Evolutionary conservation across 2,888 invertebrate species (phyloP).

Genomic region (Dolichomitus sp.): DNA sequence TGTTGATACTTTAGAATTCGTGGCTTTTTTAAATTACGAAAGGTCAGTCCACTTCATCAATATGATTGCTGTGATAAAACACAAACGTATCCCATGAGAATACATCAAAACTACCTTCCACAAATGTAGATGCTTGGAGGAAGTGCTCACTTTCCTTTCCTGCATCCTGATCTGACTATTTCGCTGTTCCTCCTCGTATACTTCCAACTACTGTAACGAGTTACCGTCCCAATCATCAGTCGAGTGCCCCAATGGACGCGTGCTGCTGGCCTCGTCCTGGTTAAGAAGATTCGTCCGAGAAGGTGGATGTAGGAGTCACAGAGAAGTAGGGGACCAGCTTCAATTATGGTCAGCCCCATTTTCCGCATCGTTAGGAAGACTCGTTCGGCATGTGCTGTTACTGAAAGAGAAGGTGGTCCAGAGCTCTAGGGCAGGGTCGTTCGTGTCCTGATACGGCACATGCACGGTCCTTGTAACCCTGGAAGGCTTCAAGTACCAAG

Average conservation of each 20-base stretch:
- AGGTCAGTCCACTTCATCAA: neutral
- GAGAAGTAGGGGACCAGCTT: slow-evolving; percentile 42
- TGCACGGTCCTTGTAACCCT: slow-evolving; percentile 46
- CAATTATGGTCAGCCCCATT: slow-evolving; percentile 65
- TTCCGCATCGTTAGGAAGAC: slow-evolving; percentile 61
- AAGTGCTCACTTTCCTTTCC: neutral
- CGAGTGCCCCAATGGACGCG: slow-evolving; percentile 46
- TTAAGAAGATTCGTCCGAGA: slow-evolving; percentile 58
- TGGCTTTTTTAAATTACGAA: neutral
- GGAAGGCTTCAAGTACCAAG: slow-evolving; percentile 47
- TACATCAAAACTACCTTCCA: neutral
- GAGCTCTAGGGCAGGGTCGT: slow-evolving; percentile 42
- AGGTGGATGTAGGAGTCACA: slow-evolving; percentile 21
- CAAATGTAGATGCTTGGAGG: neutral
- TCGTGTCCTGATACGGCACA: slow-evolving; percentile 42
- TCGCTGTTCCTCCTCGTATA: slow-evolving; percentile 20
- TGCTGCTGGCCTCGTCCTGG: slow-evolving; percentile 51
- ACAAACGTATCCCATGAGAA: neutral
- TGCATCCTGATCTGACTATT: slow-evolving; percentile 1
- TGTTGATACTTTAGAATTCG: neutral
- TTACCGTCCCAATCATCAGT: slow-evolving; percentile 58
- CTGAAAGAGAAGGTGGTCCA: slow-evolving; percentile 28
- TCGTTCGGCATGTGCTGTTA: slow-evolving; percentile 55
- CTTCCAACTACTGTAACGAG: slow-evolving; percentile 48
- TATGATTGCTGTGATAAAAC: neutral